Conservation (phyloP, 1,140 invertebrate species). For the Drosophila pseudoananassae region DNA sequence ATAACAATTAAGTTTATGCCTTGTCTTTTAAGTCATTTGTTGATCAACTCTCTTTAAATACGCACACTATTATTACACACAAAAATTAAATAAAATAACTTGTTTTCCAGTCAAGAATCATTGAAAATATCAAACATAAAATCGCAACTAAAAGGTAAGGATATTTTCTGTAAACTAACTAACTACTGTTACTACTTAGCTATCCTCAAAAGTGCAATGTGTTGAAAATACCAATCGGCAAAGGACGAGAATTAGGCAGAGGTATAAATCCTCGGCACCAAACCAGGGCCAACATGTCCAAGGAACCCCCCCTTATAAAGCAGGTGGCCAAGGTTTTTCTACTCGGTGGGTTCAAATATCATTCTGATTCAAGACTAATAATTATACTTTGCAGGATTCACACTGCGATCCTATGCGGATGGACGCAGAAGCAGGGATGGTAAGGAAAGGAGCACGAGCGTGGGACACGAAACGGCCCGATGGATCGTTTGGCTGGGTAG, state of each 20-base stretch:
- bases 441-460: neutral
- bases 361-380: neutral
- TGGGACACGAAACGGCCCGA: no score
- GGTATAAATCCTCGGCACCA: no score
- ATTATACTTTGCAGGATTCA: neutral
- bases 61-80: neutral
- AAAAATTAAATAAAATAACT: neutral
- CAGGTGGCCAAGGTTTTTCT: neutral
- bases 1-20: no score
- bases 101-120: neutral
- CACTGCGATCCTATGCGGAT: neutral
- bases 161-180: neutral
- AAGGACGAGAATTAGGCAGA: neutral
- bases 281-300: neutral
- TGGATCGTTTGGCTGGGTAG: neutral
- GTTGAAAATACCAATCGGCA: neutral
- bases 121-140: neutral
- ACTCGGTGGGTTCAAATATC: neutral
- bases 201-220: neutral
- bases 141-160: neutral
- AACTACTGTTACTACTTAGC: neutral
- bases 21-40: no score
- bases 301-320: neutral
- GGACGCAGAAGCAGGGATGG: neutral
- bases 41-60: neutral